Base-by-base conservation (phyloP, 1,140 invertebrate species). In the Melipona quadrifasciata region DNA sequence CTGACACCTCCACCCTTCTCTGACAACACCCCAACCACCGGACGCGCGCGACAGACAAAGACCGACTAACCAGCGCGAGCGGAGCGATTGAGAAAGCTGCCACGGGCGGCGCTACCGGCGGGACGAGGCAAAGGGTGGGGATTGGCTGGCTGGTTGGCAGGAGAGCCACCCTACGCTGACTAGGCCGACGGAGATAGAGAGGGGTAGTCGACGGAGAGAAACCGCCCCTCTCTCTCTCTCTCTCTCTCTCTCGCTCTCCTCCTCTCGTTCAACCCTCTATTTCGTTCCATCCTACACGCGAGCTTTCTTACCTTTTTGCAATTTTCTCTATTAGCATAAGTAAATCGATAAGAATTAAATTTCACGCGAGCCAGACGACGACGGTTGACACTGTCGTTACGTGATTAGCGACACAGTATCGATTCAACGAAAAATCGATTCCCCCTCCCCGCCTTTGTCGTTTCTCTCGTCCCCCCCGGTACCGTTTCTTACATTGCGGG, bases 1-100 rank as follows among this genome's bases (percentile, higher is more conserved):
- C 91, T 61, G 90, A 90, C 86, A 91, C 86, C 89, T 80, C 90
- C 91, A 91, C 91, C 91, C 91, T 92, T 88, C 87, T 85, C 87
- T 85, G 86, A 91, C 88, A 90, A 89, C 91, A 90, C 85, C 90
- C 90, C 88, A 71, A 86, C 84, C 87, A 89, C 81, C 80, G 19
- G 51, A 12, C 79, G 17, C 67, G 58, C 58, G 27, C 71, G 73
- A 78, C 83, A 74, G 86, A 85, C 68, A 80, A 47, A 76, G 86
- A 87, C 39, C 68, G 75, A 79, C 75, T 71, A 47, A 76, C n/a
- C 58, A 47, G 21, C 65, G 64, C 31, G 75, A 65, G 24, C 39
- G 47, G 86, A 74, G 73, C 39, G 72, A 84, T 84, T 70, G 84
- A 80, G 88, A 84, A 65, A 80, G 86, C 79, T 82, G 75, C 78